Evolutionary conservation across 1,140 invertebrate genomes (phyloP).

Genomic region (Neelides sp.): DNA sequence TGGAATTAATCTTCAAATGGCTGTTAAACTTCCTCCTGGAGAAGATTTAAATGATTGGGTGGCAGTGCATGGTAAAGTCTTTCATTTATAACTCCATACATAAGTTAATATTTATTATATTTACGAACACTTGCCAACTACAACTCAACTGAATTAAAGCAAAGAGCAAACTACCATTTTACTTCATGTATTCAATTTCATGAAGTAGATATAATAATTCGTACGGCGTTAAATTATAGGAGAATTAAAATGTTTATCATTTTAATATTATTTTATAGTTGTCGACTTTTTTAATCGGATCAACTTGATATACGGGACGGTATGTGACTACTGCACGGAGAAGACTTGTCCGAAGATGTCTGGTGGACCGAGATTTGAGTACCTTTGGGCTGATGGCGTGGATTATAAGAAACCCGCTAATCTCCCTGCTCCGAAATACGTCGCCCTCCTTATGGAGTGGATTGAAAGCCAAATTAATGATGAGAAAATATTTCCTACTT

Average conservation of each 20-base stretch:
- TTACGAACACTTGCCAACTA: no score
- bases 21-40: conserved; percentile 68
- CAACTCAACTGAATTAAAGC: background rate
- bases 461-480: conserved; percentile 86
- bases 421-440: conserved; percentile 75
- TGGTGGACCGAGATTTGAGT: conserved; percentile 74
- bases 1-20: conserved; percentile 77
- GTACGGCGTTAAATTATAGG: no score
- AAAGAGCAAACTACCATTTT: background rate
- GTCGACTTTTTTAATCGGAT: conserved; percentile 95
- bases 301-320: conserved; percentile 82
- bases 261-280: conserved; percentile 45
- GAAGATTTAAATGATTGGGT: conserved; percentile 91
- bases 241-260: conserved; percentile 7
- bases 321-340: conserved; percentile 60
- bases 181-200: background rate
- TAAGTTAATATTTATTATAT: background rate
- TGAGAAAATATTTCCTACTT: conserved; percentile 69
- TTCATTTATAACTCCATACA: background rate
- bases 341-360: conserved; percentile 82
- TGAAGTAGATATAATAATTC: no score
- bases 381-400: conserved; percentile 70
- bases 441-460: conserved; percentile 85
- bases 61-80: conserved; percentile 70
- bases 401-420: conserved; percentile 75